Evolutionary conservation across 2,888 invertebrate genomes (phyloP), one percentile per base, ranked within the genome.

Genomic region (Drosophila putrida): DNA sequence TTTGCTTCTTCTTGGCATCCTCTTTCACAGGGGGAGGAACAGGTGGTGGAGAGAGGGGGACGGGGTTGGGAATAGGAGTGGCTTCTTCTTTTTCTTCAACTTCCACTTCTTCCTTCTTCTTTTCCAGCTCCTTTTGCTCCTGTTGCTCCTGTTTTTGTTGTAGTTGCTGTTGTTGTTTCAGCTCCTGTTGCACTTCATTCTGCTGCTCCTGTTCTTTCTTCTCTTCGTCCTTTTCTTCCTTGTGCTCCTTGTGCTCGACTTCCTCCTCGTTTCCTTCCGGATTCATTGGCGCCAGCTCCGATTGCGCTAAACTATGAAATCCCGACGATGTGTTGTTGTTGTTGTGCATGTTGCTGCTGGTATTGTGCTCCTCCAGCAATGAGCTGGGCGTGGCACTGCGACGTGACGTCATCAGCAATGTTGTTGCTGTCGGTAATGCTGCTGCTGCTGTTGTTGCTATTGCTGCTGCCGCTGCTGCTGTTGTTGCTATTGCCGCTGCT

Each of bases 311-410:
- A 38, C 90, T 90, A 11, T 91, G 89, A 15, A 90, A 90, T 8
- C 91, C 91, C 3, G 91, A 91, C 1, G 91, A 90, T 0, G 91
- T 90, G 68, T 91, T 91, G 65, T 85, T 85, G 67, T 90, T 86
- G 58, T 73, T 65, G 53, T 75, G 25, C 69, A 78, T 44, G 15
- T 88, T 89, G 66, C 90, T 90, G 78, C 82, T 90, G 76, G 20
- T 20, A 20, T 82, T 90, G 59, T 88, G 82, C 55, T 90, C 90
- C 49, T 90, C 80, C 43, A 86, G 57, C 38, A 75, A 15, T 0
- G 64, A 72, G 39, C 76, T 64, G 27, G 73, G 73, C 46, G 74
- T 76, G 39, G 28, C 25, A 25, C 76, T 75, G 53, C 75, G 75
- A 6, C 63, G 5, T 25, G 33, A 15, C 1, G 51, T 15, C 38